Conservation (phyloP, 2,113 vertebrate genomes). For the Rana temporaria region DNA sequence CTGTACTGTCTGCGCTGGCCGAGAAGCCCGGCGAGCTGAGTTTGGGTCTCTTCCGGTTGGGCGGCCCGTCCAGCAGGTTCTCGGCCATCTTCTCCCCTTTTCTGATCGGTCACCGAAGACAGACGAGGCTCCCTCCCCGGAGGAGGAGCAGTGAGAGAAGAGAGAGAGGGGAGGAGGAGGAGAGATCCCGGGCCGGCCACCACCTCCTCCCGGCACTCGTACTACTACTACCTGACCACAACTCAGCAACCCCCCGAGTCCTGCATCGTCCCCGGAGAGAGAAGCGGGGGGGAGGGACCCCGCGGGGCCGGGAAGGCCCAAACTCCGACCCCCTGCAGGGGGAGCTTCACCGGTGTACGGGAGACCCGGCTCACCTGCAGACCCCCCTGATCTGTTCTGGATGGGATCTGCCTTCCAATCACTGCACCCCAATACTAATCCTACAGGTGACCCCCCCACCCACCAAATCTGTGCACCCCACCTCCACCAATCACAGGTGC, state of each 20-base stretch:
- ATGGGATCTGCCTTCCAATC: no score
- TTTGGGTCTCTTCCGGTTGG: conserved; percentile 92
- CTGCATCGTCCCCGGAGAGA: conserved; percentile 75
- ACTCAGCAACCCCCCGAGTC: conserved; percentile 75
- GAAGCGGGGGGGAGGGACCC: conserved; percentile 27
- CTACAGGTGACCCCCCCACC: no score
- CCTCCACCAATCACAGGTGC: no score
- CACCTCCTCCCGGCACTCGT: conserved; percentile 51
- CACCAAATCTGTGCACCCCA: no score
- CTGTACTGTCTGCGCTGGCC: conserved; percentile 85
- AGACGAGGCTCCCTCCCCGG: conserved; percentile 46
- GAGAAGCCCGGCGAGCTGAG: conserved; percentile 91
- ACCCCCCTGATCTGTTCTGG: no score
- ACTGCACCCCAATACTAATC: no score
- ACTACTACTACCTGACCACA: conserved; percentile 59
- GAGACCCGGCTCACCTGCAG: no score
- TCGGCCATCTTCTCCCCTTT: conserved; percentile 82
- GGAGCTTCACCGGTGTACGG: no score
- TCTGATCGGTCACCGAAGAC: conserved; percentile 57
- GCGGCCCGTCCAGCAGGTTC: conserved; percentile 93
- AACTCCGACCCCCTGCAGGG: no score
- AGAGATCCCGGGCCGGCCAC: conserved; percentile 41
- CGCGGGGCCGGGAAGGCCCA: background rate
- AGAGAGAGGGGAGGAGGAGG: background rate
- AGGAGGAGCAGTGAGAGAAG: conserved; percentile 24